These are phyloP conservation scores for Pangasius sanitwongsei DNA, from an alignment of 2,797 vertebrate genomes.

Conservation along the genomic window DNA sequence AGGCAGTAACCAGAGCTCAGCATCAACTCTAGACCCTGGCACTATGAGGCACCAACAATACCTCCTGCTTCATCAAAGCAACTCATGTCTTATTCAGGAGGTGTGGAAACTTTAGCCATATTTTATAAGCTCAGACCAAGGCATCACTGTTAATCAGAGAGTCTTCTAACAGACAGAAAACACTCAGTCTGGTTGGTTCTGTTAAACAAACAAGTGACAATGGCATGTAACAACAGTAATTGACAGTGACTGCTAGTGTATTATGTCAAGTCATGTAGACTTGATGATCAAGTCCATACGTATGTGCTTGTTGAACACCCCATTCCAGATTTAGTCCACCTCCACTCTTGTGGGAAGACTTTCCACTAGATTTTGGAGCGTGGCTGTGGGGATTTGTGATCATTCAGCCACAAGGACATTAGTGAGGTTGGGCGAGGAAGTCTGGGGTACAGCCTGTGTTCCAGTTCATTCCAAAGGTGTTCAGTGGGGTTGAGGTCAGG, in stretches of 20 bases:
- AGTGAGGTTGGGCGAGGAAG: not conserved
- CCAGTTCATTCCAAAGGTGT: not conserved
- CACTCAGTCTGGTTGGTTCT: not conserved
- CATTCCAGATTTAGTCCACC: not conserved
- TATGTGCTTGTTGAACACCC: not conserved
- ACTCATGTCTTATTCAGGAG: slow-evolving; percentile 3
- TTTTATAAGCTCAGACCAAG: not conserved
- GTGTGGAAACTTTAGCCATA: not conserved
- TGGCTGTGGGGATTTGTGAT: not conserved
- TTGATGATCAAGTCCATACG: not conserved
- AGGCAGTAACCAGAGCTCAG: not conserved
- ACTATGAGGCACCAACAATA: not conserved
- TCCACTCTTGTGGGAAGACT: not conserved
- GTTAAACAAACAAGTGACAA: not conserved
- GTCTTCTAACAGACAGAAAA: not conserved
- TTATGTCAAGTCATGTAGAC: not conserved
- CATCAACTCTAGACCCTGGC: not conserved
- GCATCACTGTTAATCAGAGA: slow-evolving; percentile 5
- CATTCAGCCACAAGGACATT: not conserved
- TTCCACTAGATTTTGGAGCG: not conserved
- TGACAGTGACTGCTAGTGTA: not conserved
- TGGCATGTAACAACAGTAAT: not conserved
- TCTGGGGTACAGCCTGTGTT: not conserved
- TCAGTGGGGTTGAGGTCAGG: not conserved
- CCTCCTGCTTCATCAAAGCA: not conserved